phyloP scores from a whole-genome alignment of 2,888 invertebrate species.

The Tinea semifulvella region DNA sequence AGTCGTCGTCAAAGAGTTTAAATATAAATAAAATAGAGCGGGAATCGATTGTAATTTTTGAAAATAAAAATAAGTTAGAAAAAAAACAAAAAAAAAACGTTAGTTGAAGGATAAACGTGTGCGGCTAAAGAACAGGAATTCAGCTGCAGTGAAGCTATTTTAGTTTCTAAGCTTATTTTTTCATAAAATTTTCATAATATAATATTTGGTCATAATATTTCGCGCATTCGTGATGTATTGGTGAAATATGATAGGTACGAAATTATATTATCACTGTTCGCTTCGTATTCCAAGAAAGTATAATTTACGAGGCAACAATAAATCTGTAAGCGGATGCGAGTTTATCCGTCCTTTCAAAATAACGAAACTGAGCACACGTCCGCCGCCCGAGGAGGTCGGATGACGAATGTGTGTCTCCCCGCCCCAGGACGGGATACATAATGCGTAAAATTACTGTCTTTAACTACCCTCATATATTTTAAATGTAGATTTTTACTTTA shows the following conservation, averaged over 20 bases:
- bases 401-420: slow-evolving; percentile 51
- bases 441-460: slow-evolving; percentile 60
- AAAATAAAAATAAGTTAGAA: no score
- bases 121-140: no score
- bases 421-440: slow-evolving; percentile 52
- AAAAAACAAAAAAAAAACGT: no score
- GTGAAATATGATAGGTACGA: background rate
- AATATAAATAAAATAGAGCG: no score
- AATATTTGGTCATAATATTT: no score
- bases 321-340: slow-evolving; percentile 49
- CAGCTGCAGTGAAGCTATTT: no score
- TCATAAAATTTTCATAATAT: no score
- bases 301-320: slow-evolving; percentile 45
- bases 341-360: slow-evolving; percentile 49
- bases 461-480: slow-evolving; percentile 46
- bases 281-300: slow-evolving; percentile 19
- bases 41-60: no score
- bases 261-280: slow-evolving; percentile 5
- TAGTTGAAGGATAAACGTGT: no score
- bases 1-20: no score
- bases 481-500: slow-evolving; percentile 8
- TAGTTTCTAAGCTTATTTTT: no score
- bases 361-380: slow-evolving; percentile 30
- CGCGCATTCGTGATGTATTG: background rate
- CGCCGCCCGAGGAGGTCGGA: slow-evolving; percentile 36